Evolutionary conservation across 2,888 invertebrate genomes (phyloP), one percentile per base, ranked within the genome.

Genomic region (Melanophora roralis): DNA sequence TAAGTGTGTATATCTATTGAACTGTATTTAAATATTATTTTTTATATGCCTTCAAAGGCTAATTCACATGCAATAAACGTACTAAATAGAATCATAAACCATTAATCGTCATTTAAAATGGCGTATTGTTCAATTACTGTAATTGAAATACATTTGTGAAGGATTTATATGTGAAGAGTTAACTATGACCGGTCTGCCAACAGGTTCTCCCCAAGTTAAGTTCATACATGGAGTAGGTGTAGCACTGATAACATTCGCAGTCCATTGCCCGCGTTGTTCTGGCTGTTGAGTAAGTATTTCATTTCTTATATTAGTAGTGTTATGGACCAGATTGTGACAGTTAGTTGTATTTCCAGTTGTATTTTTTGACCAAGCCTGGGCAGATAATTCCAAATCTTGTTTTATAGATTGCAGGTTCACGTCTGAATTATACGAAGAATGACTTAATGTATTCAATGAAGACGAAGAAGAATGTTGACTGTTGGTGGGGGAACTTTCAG

Each of bases 201-300:
- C 81, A 0, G 85, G 86, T 19, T 86, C 86, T n/a, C 85, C 86
- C 86, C 86, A 86, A 4, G 82, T 19, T 0, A 86, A 72, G 75
- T 86, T 86, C 85, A 85, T 83, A 0, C 82, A 83, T 6, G 84
- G 84, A 6, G 36, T 49, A 0, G 81, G 62, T 0, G 60, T 78
- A 38, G 51, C 38, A 62, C 32, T 55, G 1, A 60, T 38, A 16
- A 49, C 14, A 73, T 49, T 68, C 12, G 60, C 40, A 1, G 12
- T 11, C 57, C 64, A 71, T 11, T 62, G 36, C n/a, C 19, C 6
- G 11, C 5, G 16, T 7, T 40, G 14, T 1, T 40, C 57, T 12
- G n/a, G n/a, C 32, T 59, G 68, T 51, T 57, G 68, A 7, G 21
- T 16, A 1, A 32, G 1, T 0, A 32, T 1, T 16, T 40, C 40